These are phyloP conservation scores for Forbesichthys papilliferus DNA, from an alignment of 2,113 vertebrate species.

Conservation along the genomic window DNA sequence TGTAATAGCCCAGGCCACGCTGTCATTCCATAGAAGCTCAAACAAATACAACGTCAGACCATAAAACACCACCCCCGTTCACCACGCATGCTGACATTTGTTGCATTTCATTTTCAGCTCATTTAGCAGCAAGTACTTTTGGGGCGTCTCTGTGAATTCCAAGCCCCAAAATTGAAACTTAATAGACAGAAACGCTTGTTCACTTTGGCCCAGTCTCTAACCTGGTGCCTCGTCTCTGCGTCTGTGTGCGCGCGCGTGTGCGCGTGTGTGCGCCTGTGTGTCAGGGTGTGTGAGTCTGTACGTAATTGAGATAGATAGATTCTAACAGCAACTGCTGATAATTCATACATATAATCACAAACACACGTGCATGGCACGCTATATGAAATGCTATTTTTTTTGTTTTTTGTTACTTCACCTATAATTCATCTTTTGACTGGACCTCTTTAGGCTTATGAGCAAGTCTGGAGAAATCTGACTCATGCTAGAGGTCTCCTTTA, in stretches of 20 bases:
- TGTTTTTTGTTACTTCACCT: too few relatives aligned
- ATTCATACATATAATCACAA: neutral
- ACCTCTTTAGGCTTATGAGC: slow-evolving; percentile 3
- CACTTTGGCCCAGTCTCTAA: neutral
- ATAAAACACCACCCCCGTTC: slow-evolving; percentile 43
- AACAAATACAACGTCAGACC: slow-evolving; percentile 58
- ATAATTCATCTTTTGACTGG: neutral
- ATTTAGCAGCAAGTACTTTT: too few relatives aligned
- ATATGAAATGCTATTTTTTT: neutral
- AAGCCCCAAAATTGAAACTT: slow-evolving; percentile 11
- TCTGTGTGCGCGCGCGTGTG: neutral
- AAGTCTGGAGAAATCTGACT: neutral
- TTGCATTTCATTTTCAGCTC: neutral
- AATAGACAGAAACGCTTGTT: neutral
- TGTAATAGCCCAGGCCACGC: slow-evolving; percentile 50
- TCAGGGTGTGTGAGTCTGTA: neutral
- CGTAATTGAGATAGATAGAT: neutral
- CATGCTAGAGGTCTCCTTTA: slow-evolving; percentile 2
- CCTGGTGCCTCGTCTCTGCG: neutral
- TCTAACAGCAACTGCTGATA: too few relatives aligned
- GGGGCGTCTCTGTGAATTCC: slow-evolving; percentile 15
- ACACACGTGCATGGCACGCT: neutral
- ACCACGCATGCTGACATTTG: slow-evolving; percentile 52
- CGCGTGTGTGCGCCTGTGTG: neutral
- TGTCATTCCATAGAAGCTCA: slow-evolving; percentile 45